Evolutionary conservation across 1,140 invertebrate genomes (phyloP).

Genomic region (Philopotamus ludificatus): DNA sequence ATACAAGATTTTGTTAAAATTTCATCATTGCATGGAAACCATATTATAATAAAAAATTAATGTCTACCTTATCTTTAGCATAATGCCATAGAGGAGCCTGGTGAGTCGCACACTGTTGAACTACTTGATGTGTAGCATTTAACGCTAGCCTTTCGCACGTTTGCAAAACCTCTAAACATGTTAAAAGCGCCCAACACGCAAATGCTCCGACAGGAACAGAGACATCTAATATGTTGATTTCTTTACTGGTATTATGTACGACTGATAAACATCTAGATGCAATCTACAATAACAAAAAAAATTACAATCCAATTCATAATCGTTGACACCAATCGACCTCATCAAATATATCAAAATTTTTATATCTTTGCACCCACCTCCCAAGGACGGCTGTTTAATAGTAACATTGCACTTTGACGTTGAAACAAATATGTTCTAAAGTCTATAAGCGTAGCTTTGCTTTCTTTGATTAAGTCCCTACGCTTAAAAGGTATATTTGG

Average conservation of each 20-base stretch:
- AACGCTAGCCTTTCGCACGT: constrained; percentile 67
- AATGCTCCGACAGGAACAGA: constrained; percentile 76
- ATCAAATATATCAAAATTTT: not conserved
- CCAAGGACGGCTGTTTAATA: constrained; percentile 75
- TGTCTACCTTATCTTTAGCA: constrained; percentile 82
- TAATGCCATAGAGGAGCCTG: constrained; percentile 90
- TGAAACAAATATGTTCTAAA: constrained; percentile 94
- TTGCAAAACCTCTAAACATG: constrained; percentile 84
- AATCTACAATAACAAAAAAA: constrained; percentile 57
- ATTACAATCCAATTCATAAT: not conserved
- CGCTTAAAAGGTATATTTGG: constrained; percentile 66
- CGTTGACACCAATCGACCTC: not conserved
- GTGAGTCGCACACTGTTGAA: constrained; percentile 78
- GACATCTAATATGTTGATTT: constrained; percentile 77
- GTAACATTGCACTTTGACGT: constrained; percentile 84
- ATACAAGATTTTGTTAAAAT: not conserved
- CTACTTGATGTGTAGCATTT: constrained; percentile 65
- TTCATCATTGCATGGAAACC: constrained; percentile 69
- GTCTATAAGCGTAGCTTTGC: constrained; percentile 78
- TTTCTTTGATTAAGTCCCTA: constrained; percentile 68
- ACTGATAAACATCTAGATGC: constrained; percentile 82
- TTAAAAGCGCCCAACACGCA: constrained; percentile 91
- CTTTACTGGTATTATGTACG: constrained; percentile 81
- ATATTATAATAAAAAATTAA: constrained; percentile 40
- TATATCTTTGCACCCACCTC: constrained; percentile 73